Evolutionary conservation across 2,888 invertebrate species (phyloP).

Genomic region (Limnephilus lunatus): DNA sequence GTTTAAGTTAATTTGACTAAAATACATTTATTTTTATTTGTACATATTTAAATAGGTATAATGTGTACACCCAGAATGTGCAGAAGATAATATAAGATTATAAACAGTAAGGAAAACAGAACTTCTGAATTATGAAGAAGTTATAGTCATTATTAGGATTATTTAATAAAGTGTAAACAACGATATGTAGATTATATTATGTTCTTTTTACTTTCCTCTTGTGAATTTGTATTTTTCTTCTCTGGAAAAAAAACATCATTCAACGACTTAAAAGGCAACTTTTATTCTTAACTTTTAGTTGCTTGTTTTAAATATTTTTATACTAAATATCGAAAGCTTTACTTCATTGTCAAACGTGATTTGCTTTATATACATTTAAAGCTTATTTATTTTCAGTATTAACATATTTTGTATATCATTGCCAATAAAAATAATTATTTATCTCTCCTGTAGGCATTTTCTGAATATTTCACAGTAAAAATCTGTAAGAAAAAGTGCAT

Average conservation of each 20-base stretch:
- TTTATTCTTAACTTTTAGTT: conserved; percentile 36
- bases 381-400: conserved; percentile 59
- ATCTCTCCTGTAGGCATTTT: not conserved
- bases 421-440: conserved; percentile 16
- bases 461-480: not conserved
- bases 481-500: conserved; percentile 43
- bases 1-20: conserved; percentile 51
- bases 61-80: not conserved
- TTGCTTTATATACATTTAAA: conserved; percentile 52
- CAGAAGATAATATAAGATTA: conserved; percentile 18
- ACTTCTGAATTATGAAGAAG: conserved; percentile 36
- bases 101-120: not conserved
- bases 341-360: conserved; percentile 39
- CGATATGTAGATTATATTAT: conserved; percentile 28
- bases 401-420: conserved; percentile 28
- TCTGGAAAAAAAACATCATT: conserved; percentile 32
- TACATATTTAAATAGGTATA: conserved; percentile 32
- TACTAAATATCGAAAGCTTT: conserved; percentile 55
- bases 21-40: conserved; percentile 43
- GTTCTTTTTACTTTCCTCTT: conserved; percentile 19
- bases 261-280: conserved; percentile 49
- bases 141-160: conserved; percentile 47
- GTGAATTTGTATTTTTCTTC: conserved; percentile 37
- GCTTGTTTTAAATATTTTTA: conserved; percentile 44
- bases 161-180: conserved; percentile 41